Base-by-base conservation (phyloP, 2,797 vertebrate genomes). In the Bufotes viridis region DNA sequence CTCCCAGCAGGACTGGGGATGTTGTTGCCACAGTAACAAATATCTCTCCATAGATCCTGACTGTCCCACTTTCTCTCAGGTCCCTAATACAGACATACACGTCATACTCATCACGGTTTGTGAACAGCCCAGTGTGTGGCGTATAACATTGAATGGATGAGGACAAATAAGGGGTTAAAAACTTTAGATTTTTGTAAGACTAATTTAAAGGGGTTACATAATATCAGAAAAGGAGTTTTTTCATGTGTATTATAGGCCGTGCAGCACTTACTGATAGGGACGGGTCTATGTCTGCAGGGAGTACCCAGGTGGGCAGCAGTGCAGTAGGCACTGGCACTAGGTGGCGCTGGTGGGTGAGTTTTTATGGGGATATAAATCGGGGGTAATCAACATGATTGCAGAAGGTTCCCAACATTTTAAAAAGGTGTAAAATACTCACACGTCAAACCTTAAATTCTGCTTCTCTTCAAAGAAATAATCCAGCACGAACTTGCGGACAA, bases 391-490 rank as follows among this genome's bases (percentile, higher is more conserved):
- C 42, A 42, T 42, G 42, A 42, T 42, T 42, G 42, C 42, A 42
- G 42, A 42, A 42, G 42, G 42, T 42, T 20, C 15, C 18, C 0
- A 17, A 60, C 18, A 18, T 15, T 12, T 60, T 2, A 10, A 63
- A 51, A 76, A 14, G 20, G 1, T 7, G 42, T 10, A 8, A n/a
- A 69, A 82, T 92, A 96, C 97, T 99, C 94, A 99, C 98, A 98
- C 97, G 2, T 99, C 98, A 34, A 99, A 99, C 88, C 98, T 96
- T 57, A 99, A 95, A 87, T 98, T 99, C 93, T 99, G 98, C 92
- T 97, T 99, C 93, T 99, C 98, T 90, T 99, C 98, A 7, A 99
- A 99, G 94, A 98, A 99, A 94, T 97, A 99, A 93, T 99, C 98
- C 58, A 99, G 93, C 87, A 99, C 96, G 3, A 99, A 99, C 91